Base-by-base conservation (phyloP, 2,888 invertebrate species). In the Campaea margaritaria region DNA sequence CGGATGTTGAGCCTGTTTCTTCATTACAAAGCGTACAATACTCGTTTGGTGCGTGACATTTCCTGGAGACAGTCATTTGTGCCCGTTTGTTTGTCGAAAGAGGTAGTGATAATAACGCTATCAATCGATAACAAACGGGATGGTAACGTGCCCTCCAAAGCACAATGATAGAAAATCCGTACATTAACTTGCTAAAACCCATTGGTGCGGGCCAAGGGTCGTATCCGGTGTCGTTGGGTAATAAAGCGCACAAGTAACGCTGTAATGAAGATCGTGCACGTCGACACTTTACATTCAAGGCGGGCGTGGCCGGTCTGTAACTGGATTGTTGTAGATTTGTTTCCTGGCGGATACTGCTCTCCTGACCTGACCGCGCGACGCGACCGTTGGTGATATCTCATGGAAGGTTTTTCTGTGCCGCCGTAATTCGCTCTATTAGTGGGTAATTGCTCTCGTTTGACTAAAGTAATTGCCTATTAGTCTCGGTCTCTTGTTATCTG, bases 251-350 rank as follows among this genome's bases (percentile, higher is more conserved):
- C 21, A 21, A 5, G 21, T 21, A 3, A 21, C 21, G 21, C 21
- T 80, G 78, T 77, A 80, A 84, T 81, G 79, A 78, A 79, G 75
- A 79, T 78, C 82, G 79, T 83, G 82, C 78, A 69, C 74, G 74
- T 69, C 64, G 72, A 73, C 72, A 68, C 69, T 72, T 72, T 73
- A 66, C 77, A 69, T 72, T 68, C 53, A 15, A 44, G 58, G 66
- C 71, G 74, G 78, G 77, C 72, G 78, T 76, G 78, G 70, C 71
- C 70, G 70, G 76, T 67, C 69, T 64, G 70, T 72, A 77, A 81
- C 81, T 72, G 73, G 75, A 77, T 74, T 77, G 69, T 62, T 70
- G 74, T 79, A 77, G 83, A 84, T 84, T 70, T 73, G 65, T 70
- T 67, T 74, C 73, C 72, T 67, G 67, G 72, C 74, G 77, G 81